Evolutionary conservation across 2,888 invertebrate species (phyloP).

Genomic region (Liopterus haemorrhoidalis): DNA sequence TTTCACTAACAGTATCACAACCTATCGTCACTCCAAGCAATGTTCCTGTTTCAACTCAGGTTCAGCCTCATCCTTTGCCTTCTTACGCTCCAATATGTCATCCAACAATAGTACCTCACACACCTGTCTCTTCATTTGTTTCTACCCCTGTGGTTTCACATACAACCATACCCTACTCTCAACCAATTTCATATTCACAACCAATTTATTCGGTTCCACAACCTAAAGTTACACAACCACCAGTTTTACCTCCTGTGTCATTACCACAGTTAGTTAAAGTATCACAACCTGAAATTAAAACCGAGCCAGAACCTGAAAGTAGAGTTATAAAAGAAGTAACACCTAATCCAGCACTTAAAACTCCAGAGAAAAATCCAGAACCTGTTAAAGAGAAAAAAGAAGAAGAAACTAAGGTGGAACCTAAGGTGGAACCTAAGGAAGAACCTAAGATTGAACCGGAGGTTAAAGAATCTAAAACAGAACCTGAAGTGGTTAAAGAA

Average conservation of each 20-base stretch:
- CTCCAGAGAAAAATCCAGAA: slow-evolving; percentile 20
- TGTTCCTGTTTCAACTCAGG: too few species aligned
- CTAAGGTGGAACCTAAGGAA: slow-evolving; percentile 27
- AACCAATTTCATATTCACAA: not conserved
- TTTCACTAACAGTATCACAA: too few species aligned
- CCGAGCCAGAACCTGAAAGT: not conserved
- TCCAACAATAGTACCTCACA: too few species aligned
- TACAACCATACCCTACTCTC: too few species aligned
- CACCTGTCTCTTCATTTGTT: too few species aligned
- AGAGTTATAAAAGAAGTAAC: slow-evolving; percentile 12
- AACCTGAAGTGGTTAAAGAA: slow-evolving; percentile 30
- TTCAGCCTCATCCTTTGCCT: too few species aligned
- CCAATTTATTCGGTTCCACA: not conserved
- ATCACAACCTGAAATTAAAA: slow-evolving; percentile 3
- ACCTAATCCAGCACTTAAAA: slow-evolving; percentile 14
- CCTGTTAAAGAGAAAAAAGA: slow-evolving; percentile 8
- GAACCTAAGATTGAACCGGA: slow-evolving; percentile 33
- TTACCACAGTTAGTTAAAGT: slow-evolving; percentile 1
- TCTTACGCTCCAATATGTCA: too few species aligned
- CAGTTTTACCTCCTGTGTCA: not conserved
- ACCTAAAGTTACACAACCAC: slow-evolving; percentile 8
- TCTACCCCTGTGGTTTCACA: too few species aligned
- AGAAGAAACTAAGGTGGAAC: slow-evolving; percentile 20
- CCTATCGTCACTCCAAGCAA: too few species aligned
- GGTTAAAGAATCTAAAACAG: slow-evolving; percentile 35